Evolutionary conservation across 2,888 invertebrate genomes (phyloP).

Genomic region (Ormia ochracea): DNA sequence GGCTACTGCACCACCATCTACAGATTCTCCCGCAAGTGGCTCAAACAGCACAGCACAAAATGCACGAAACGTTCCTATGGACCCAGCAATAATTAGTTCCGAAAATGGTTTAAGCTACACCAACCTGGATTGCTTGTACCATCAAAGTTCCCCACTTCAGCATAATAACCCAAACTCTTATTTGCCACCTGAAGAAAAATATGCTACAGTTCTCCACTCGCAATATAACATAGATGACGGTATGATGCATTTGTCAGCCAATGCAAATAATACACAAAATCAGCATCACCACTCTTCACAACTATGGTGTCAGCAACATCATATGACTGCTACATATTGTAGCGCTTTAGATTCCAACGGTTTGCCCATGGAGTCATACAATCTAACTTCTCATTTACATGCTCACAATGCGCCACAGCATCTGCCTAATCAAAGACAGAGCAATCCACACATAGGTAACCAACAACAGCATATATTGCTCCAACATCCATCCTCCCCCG

Average conservation of each 20-base stretch:
- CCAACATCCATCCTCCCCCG: slow-evolving; percentile 67
- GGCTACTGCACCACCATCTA: slow-evolving; percentile 69
- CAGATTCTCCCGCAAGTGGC: slow-evolving; percentile 69
- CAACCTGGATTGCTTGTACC: slow-evolving; percentile 86
- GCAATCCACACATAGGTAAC: slow-evolving; percentile 61
- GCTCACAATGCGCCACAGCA: slow-evolving; percentile 66
- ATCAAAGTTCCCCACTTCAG: slow-evolving; percentile 78
- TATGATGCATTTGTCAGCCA: slow-evolving; percentile 70
- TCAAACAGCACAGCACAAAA: slow-evolving; percentile 67
- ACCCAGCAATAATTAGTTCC: slow-evolving; percentile 86
- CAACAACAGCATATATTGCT: slow-evolving; percentile 63
- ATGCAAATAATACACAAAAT: slow-evolving; percentile 60
- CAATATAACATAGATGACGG: slow-evolving; percentile 78
- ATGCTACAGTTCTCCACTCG: slow-evolving; percentile 79
- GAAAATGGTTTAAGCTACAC: slow-evolving; percentile 93
- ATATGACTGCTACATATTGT: slow-evolving; percentile 53
- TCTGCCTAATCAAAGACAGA: slow-evolving; percentile 63
- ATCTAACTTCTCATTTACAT: slow-evolving; percentile 71
- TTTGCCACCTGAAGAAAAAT: slow-evolving; percentile 72
- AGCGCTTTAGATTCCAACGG: slow-evolving; percentile 66
- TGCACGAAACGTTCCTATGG: slow-evolving; percentile 65
- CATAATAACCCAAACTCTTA: slow-evolving; percentile 69
- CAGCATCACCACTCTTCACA: slow-evolving; percentile 71
- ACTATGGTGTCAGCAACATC: slow-evolving; percentile 71
- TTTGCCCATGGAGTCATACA: slow-evolving; percentile 69